A percentile compares a stretch with the other conserved stretches of the same genome.
These are phyloP conservation scores for Lanistes nyassanus DNA, from an alignment of 1,140 invertebrate genomes.

Conservation along the genomic window DNA sequence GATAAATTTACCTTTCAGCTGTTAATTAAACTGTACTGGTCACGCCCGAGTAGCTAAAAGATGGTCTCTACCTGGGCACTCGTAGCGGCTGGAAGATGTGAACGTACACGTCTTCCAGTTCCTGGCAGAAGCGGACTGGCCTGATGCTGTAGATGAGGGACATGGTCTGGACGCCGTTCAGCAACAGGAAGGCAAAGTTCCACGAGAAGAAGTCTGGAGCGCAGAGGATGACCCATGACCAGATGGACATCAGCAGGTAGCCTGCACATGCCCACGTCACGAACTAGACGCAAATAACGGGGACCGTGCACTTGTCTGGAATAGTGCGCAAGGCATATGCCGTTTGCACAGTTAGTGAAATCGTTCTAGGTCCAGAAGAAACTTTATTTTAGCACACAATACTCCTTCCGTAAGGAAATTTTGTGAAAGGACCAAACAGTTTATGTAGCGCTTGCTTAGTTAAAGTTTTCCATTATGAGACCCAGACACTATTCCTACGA, in stretches of 20 bases:
- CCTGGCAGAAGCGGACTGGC: constrained; percentile 85
- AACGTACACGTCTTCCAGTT: constrained; percentile 86
- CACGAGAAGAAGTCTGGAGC: constrained; percentile 89
- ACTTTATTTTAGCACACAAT: too few relatives aligned
- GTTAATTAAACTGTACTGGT: too few relatives aligned
- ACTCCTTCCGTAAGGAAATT: too few relatives aligned
- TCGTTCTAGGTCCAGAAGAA: too few relatives aligned
- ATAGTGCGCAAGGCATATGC: too few relatives aligned
- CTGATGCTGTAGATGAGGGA: constrained; percentile 85
- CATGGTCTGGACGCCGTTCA: constrained; percentile 84
- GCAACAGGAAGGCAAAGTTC: constrained; percentile 87
- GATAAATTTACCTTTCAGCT: too few relatives aligned
- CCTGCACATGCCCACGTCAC: constrained; percentile 69
- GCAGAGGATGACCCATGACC: constrained; percentile 90
- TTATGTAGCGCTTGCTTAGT: too few relatives aligned
- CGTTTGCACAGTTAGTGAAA: too few relatives aligned
- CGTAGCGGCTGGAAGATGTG: constrained; percentile 84
- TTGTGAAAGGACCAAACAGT: not conserved
- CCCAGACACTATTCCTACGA: too few relatives aligned
- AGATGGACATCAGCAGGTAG: constrained; percentile 83
- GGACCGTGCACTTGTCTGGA: too few relatives aligned
- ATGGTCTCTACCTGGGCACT: constrained; percentile 71
- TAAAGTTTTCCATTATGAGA: too few relatives aligned
- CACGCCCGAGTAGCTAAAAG: not conserved
- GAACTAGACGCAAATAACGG: too few relatives aligned